A percentile compares a stretch with the other conserved stretches of the same genome.
phyloP scores from a whole-genome alignment of 2,113 vertebrate species.

The Camelus dromedarius region DNA sequence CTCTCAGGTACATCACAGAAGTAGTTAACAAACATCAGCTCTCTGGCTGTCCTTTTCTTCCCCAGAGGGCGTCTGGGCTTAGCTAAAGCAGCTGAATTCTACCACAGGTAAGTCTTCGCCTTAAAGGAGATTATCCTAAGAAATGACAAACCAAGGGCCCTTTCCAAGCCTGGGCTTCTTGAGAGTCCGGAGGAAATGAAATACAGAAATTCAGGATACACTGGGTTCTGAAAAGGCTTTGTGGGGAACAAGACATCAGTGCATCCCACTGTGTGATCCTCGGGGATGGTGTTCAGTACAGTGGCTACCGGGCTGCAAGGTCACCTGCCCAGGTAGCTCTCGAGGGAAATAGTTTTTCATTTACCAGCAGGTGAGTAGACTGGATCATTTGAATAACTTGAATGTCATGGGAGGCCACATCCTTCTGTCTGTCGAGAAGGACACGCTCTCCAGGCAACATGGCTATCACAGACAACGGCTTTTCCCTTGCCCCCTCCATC shows the following conservation, averaged over 20 bases:
- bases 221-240: neutral
- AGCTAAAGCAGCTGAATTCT: neutral
- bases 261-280: no score
- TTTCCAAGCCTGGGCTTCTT: neutral
- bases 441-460: neutral
- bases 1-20: neutral
- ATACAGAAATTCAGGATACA: no score
- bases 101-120: neutral
- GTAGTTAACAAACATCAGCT: neutral
- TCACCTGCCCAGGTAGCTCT: neutral
- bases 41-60: neutral
- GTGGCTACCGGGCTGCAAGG: neutral
- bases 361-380: neutral
- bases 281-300: rapidly evolving
- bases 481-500: neutral
- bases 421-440: neutral
- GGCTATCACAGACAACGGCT: neutral
- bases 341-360: neutral
- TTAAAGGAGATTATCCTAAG: neutral
- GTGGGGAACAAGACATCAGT: neutral
- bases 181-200: neutral
- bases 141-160: neutral
- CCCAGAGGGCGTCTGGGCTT: neutral
- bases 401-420: neutral
- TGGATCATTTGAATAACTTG: neutral